Base-by-base conservation (phyloP, 2,113 vertebrate genomes). In the Lucifuga dentata region DNA sequence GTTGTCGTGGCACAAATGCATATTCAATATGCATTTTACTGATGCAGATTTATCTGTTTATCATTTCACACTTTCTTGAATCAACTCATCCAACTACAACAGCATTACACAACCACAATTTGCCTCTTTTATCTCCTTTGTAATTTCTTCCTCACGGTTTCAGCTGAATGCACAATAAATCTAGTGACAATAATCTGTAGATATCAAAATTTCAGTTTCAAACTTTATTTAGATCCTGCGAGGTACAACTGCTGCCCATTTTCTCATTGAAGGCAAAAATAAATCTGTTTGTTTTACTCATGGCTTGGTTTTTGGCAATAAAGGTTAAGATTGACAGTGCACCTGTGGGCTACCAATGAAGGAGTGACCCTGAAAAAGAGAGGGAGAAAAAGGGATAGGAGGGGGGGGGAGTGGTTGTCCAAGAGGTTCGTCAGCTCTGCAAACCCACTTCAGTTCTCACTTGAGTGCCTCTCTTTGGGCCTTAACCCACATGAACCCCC, bases 381-480 rank as follows among this genome's bases (percentile, higher is more conserved):
- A 24, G 52, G 44, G 61, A 64, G 52, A 38, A 24, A 38, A 58
- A n/a, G n/a, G n/a, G n/a, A n/a, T n/a, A n/a, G n/a, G n/a, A n/a
- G n/a, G 11, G 64, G 35, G 65, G 55, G 29, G 72, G 78, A 51
- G 73, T 29, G 46, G 74, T 61, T 15, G 63, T 13, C n/a, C 13
- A 39, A 78, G 51, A 73, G 76, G 74, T 78, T 86, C 84, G 87
- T 86, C 66, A 58, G 85, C 93, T 92, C 79, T 78, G 93, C 93
- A 93, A 95, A 96, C 94, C n/a, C 93, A 96, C 95, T 96, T 95
- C 94, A 97, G 97, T 94, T 98, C 95, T 97, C 97, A 99, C 96
- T 98, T 96, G 96, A 99, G 96, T 98, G 96, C 94, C 91, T 95
- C 96, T 96, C 94, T 98, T 97, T 97, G 94, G 94, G 92, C 88